phyloP scores from a whole-genome alignment of 1,140 invertebrate genomes.

The Drosophila burlai region DNA sequence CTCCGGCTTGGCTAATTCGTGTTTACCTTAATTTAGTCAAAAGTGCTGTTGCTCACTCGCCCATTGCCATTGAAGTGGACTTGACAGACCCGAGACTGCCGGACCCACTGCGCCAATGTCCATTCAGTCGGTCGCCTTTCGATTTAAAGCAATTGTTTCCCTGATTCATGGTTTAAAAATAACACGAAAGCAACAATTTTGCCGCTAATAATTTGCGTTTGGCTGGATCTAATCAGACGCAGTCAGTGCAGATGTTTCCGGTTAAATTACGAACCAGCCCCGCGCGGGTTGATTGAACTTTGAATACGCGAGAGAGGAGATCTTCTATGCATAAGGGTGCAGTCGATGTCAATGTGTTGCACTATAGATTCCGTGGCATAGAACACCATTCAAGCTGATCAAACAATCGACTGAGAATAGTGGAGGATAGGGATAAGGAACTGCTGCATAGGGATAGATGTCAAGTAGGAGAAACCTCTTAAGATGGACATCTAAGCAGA shows the following conservation, averaged over 20 bases:
- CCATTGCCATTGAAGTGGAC: conserved; percentile 58
- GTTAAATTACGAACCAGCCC: conserved; percentile 43
- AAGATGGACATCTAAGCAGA: background rate
- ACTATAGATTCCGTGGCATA: conserved; percentile 6
- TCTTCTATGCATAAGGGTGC: conserved; percentile 26
- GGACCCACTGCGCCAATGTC: conserved; percentile 21
- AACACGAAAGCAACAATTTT: conserved; percentile 46
- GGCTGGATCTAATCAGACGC: conserved; percentile 59
- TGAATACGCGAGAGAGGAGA: conserved; percentile 5
- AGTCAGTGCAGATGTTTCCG: conserved; percentile 69
- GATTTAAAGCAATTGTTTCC: conserved; percentile 66
- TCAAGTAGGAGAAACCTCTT: background rate
- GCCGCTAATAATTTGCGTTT: conserved; percentile 73
- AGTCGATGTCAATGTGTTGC: conserved; percentile 3
- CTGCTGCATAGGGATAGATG: background rate
- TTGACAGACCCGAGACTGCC: conserved; percentile 16
- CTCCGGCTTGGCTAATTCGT: conserved; percentile 61
- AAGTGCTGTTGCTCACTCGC: conserved; percentile 30
- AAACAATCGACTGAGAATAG: conserved; percentile 20
- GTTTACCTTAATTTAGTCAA: conserved; percentile 66
- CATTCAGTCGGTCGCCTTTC: conserved; percentile 39
- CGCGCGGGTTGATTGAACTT: conserved; percentile 68
- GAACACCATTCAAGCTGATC: conserved; percentile 32
- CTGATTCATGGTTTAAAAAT: conserved; percentile 66
- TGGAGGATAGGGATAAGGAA: background rate